Base-by-base conservation (phyloP, 2,888 invertebrate genomes). In the Trachelus stipa region DNA sequence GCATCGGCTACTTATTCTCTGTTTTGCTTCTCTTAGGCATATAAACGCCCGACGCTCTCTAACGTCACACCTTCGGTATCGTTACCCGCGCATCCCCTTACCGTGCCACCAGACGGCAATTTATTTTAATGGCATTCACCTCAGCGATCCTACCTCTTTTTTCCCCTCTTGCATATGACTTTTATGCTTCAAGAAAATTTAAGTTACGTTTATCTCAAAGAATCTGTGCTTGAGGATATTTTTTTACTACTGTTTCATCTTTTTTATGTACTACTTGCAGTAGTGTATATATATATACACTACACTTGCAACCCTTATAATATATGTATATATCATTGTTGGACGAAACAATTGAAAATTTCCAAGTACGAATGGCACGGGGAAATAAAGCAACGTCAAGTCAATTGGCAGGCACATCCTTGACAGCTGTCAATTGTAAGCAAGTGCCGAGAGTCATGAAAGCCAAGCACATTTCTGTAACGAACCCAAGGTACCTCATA, bases 1-100 rank as follows among this genome's bases (percentile, higher is more conserved):
- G 74, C 35, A 34, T 74, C 74, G 74, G 37, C 74, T 71, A 34
- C 33, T 30, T 71, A 71, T 31, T 31, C 71, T 71, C 71, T 34
- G 71, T 33, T 71, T 31, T 34, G 33, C 33, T 31, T 12, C 71
- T 71, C 71, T 71, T 71, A 31, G 71, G 12, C 71, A 3, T 56
- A 56, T 23, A 56, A 56, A 23, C 56, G 56, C 56, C 56, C 23
- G 23, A 23, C 23, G 23, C 56, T 23, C 56, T 56, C 56, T 23
- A 56, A 23, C 56, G 56, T 56, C 56, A 56, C 56, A 56, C 56
- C 23, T 56, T 56, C 56, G 56, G 56, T 56, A 56, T 56, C 56
- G 23, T 23, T 56, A 56, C 23, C 15, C 23, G 56, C 9, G 56
- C 56, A 23, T 56, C 56, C 56, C 56, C 56, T 23, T 9, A 23